These are phyloP conservation scores for Philhelius pedissequus DNA, from an alignment of 2,888 invertebrate genomes.

Conservation along the genomic window DNA sequence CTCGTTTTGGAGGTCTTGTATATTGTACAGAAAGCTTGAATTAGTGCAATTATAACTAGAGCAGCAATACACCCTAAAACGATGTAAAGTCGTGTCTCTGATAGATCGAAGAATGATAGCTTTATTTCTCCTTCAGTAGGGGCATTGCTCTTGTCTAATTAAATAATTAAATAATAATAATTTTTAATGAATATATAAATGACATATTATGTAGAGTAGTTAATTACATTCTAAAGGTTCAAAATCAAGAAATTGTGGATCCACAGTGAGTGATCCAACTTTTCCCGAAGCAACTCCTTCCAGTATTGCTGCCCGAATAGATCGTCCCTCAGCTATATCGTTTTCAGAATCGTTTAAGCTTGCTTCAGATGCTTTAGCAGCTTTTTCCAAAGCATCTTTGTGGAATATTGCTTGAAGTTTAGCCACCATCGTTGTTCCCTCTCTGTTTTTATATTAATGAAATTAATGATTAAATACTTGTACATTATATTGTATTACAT, in stretches of 20 bases:
- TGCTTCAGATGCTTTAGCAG: slow-evolving; percentile 72
- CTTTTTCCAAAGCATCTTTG: slow-evolving; percentile 83
- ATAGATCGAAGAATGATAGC: slow-evolving; percentile 82
- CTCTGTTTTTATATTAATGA: slow-evolving; percentile 76
- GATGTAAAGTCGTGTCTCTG: slow-evolving; percentile 88
- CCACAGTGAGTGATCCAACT: slow-evolving; percentile 89
- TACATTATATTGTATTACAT: too few relatives aligned
- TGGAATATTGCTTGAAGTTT: slow-evolving; percentile 88
- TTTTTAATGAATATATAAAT: not conserved
- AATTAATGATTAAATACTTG: too few relatives aligned
- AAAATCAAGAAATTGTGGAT: slow-evolving; percentile 89
- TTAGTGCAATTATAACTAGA: slow-evolving; percentile 86
- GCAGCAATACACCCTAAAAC: slow-evolving; percentile 91
- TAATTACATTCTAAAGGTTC: slow-evolving; percentile 85
- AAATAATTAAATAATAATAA: not conserved
- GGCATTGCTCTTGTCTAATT: slow-evolving; percentile 66
- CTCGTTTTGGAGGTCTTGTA: slow-evolving; percentile 84
- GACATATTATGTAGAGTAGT: not conserved
- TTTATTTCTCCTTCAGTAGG: slow-evolving; percentile 77
- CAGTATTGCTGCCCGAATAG: slow-evolving; percentile 82
- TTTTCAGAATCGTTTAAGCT: slow-evolving; percentile 70
- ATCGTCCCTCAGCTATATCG: slow-evolving; percentile 72
- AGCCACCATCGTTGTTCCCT: slow-evolving; percentile 86
- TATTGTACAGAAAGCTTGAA: slow-evolving; percentile 92
- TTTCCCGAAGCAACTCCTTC: slow-evolving; percentile 86